phyloP scores from a whole-genome alignment of 2,888 invertebrate species.

The Onthophagus sagittarius region DNA sequence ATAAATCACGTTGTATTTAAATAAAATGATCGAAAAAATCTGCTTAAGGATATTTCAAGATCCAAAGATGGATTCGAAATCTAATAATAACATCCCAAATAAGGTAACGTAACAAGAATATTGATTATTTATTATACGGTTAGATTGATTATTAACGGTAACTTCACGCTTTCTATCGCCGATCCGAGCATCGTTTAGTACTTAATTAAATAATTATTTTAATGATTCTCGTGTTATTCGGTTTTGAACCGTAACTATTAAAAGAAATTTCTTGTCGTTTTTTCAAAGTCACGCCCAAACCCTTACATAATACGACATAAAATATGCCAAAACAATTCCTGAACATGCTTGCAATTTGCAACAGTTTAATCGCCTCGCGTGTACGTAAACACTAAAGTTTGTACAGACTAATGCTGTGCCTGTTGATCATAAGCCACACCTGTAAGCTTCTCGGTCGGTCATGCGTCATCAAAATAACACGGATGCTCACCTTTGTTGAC shows the following conservation, averaged over 20 bases:
- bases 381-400: neutral
- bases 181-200: neutral
- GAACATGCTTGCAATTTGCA: neutral
- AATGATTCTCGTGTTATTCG: neutral
- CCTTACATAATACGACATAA: neutral
- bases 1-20: neutral
- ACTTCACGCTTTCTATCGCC: neutral
- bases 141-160: neutral
- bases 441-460: neutral
- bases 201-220: neutral
- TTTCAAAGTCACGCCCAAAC: neutral
- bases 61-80: too few relatives aligned
- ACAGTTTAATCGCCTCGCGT: neutral
- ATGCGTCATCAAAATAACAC: slow-evolving; percentile 1
- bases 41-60: too few relatives aligned
- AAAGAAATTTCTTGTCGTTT: neutral
- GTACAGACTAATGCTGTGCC: neutral
- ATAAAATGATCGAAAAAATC: too few relatives aligned
- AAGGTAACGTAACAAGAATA: too few relatives aligned
- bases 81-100: too few relatives aligned
- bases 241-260: neutral
- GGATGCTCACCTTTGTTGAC: slow-evolving; percentile 6
- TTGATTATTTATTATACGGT: neutral
- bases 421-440: neutral
- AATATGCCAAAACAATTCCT: neutral